Conservation (phyloP, 2,113 vertebrate genomes). For the Passer domesticus region DNA sequence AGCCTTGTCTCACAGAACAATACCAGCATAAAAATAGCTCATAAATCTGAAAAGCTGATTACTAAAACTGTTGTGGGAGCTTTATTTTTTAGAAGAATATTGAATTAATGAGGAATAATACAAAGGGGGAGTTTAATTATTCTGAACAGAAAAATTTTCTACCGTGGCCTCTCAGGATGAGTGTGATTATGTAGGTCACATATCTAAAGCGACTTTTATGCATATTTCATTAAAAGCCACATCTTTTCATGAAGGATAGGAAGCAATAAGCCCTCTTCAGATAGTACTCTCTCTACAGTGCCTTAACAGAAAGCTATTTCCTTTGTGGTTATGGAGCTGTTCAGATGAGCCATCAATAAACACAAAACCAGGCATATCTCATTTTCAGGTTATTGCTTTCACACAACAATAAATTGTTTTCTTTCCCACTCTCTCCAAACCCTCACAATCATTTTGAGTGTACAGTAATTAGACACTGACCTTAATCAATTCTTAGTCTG, state of each 20-base stretch:
- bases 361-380: neutral
- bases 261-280: conserved; percentile 1
- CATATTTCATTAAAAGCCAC: conserved; percentile 56
- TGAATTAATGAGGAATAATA: conserved; percentile 63
- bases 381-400: conserved; percentile 28
- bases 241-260: neutral
- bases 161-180: neutral
- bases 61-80: conserved; percentile 17
- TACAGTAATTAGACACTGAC: neutral
- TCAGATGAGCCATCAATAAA: conserved; percentile 31
- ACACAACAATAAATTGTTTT: neutral
- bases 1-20: conserved; percentile 67
- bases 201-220: conserved; percentile 38
- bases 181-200: conserved; percentile 50
- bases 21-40: conserved; percentile 64
- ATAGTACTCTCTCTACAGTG: neutral
- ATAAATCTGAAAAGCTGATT: conserved; percentile 63
- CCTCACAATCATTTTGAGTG: neutral
- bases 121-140: conserved; percentile 44
- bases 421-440: neutral
- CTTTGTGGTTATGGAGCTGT: conserved; percentile 25
- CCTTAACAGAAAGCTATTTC: conserved; percentile 35
- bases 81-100: conserved; percentile 62
- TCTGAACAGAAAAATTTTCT: conserved; percentile 7
- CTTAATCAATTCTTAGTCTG: neutral